Conservation (phyloP, 2,113 vertebrate genomes). For the Corythornis cristatus region DNA sequence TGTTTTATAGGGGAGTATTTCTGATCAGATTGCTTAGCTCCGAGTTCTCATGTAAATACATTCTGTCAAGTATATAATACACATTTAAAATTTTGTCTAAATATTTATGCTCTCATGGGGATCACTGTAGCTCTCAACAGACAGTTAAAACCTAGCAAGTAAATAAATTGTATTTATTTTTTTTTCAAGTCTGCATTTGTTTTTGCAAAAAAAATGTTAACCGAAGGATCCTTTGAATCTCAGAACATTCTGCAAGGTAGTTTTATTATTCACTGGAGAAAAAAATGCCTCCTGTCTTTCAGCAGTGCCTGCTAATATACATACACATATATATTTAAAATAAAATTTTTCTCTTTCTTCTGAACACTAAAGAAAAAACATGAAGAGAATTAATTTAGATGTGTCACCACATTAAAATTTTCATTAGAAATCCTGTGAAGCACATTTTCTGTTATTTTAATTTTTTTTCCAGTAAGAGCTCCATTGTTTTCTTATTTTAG, state of each 20-base stretch:
- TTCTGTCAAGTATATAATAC: conserved; percentile 72
- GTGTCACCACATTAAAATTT: background rate
- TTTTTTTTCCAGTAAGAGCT: background rate
- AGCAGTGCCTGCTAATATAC: background rate
- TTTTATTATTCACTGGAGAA: background rate
- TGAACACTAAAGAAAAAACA: background rate
- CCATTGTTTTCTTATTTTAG: background rate
- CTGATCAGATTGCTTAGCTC: conserved; percentile 72
- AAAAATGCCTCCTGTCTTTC: background rate
- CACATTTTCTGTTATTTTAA: background rate
- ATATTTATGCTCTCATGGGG: conserved; percentile 74
- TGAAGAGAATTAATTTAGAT: background rate
- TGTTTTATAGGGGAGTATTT: conserved; percentile 72
- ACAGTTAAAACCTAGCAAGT: conserved; percentile 54
- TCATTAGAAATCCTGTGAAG: background rate
- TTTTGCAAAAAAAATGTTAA: conserved; percentile 20
- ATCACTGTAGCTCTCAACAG: conserved; percentile 61
- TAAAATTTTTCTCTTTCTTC: background rate
- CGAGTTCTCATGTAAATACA: conserved; percentile 69
- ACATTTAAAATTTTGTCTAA: conserved; percentile 76
- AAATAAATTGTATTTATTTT: conserved; percentile 68
- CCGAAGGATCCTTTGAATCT: conserved; percentile 27
- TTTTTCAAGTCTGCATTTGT: background rate
- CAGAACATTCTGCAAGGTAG: conserved; percentile 17
- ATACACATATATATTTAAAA: background rate